Conservation (phyloP, 2,797 vertebrate species). For the Myotis vivesi region DNA sequence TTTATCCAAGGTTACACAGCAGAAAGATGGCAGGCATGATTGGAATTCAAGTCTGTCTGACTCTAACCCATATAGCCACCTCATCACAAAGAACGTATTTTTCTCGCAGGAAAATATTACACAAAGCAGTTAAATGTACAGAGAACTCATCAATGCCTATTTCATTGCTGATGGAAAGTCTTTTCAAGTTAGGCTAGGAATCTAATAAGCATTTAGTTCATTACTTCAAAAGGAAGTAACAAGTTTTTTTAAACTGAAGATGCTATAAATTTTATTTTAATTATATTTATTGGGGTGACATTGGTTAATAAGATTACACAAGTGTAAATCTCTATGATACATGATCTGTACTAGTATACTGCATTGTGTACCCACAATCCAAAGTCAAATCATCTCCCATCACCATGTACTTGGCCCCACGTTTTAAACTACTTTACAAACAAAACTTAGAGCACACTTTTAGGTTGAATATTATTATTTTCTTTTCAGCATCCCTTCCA, state of each 20-base stretch:
- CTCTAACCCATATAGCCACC: not conserved
- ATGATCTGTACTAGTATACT: too few relatives aligned
- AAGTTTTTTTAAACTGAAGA: not conserved
- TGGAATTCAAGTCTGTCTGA: slow-evolving; percentile 2
- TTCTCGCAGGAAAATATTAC: not conserved
- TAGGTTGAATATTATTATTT: not conserved
- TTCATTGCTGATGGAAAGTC: not conserved
- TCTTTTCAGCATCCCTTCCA: not conserved
- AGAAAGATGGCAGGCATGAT: not conserved
- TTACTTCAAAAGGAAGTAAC: not conserved
- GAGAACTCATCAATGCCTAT: not conserved
- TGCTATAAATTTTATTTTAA: not conserved
- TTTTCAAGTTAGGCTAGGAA: not conserved
- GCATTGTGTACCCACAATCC: not conserved
- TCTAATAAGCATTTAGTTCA: not conserved
- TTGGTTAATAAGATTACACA: not conserved
- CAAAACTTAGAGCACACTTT: not conserved
- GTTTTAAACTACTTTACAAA: slow-evolving; percentile 21
- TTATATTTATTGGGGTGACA: not conserved
- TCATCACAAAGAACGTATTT: not conserved
- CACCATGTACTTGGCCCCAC: not conserved
- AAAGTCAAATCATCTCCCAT: not conserved
- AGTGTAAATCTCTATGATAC: too few relatives aligned
- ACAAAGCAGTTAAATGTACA: not conserved
- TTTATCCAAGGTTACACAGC: not conserved